Percentiles rank a stretch among this genome's conserved stretches.
phyloP scores from a whole-genome alignment of 2,113 vertebrate genomes.

The Microtus montanus region DNA sequence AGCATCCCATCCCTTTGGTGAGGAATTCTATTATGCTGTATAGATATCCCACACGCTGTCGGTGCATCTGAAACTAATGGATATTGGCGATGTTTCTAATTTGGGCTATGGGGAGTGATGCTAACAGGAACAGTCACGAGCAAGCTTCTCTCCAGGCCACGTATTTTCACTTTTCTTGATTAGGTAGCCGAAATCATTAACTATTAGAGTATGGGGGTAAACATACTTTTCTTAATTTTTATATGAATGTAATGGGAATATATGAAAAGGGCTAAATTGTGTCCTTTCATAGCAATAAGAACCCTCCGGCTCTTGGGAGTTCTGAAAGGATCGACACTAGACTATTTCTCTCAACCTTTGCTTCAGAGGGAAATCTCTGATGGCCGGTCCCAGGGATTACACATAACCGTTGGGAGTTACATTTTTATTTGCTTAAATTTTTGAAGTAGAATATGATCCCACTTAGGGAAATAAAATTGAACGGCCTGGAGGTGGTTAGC shows the following conservation, averaged over 20 bases:
- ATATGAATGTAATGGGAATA: neutral
- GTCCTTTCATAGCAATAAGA: neutral
- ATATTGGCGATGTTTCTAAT: neutral
- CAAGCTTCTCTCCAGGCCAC: neutral
- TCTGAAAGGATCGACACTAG: neutral
- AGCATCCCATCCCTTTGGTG: neutral
- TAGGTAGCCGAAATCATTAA: neutral
- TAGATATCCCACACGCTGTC: neutral
- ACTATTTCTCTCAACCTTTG: neutral
- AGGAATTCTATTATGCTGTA: neutral
- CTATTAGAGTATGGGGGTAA: neutral
- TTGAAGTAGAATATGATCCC: neutral
- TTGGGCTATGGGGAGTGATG: neutral
- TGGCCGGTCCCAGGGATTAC: neutral
- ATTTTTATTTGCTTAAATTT: slow-evolving; percentile 41
- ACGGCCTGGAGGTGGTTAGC: neutral
- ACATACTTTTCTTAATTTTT: neutral
- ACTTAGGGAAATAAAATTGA: neutral
- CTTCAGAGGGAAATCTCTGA: neutral
- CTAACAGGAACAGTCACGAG: neutral
- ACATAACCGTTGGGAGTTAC: neutral
- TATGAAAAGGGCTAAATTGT: neutral
- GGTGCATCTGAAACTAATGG: neutral
- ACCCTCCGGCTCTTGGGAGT: neutral
- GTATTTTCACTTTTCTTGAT: neutral